These are phyloP conservation scores for Gymnocypris eckloni DNA, from an alignment of 2,797 vertebrate genomes.

Conservation along the genomic window DNA sequence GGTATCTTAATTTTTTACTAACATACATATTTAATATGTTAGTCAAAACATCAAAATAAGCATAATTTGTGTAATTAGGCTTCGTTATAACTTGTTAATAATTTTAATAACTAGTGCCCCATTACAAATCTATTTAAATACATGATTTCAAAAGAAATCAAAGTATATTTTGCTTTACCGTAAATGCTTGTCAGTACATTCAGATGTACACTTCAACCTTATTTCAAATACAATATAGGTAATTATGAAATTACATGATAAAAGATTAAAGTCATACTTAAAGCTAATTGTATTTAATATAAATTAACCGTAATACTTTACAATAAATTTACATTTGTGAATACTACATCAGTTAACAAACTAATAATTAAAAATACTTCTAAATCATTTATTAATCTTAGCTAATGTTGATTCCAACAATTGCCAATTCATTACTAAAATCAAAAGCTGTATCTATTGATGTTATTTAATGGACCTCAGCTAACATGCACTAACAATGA, in stretches of 20 bases:
- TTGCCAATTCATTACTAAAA: background rate
- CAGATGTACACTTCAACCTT: background rate
- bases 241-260: background rate
- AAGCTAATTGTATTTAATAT: background rate
- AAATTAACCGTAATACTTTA: background rate
- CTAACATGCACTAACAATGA: too few relatives aligned
- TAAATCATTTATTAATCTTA: too few relatives aligned
- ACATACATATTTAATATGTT: background rate
- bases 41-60: background rate
- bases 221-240: background rate
- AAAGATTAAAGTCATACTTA: background rate
- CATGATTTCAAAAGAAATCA: background rate
- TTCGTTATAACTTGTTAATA: background rate
- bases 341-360: too few relatives aligned
- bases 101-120: background rate
- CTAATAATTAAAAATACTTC: too few relatives aligned
- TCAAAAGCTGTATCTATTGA: background rate
- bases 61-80: background rate
- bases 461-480: too few relatives aligned
- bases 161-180: background rate
- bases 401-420: background rate
- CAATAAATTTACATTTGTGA: too few relatives aligned
- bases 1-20: background rate
- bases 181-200: background rate
- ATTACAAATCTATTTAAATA: background rate